A percentile compares a stretch with the other conserved stretches of the same genome.
Evolutionary conservation across 2,113 vertebrate genomes (phyloP).

Genomic region (Australoheros scitulus): DNA sequence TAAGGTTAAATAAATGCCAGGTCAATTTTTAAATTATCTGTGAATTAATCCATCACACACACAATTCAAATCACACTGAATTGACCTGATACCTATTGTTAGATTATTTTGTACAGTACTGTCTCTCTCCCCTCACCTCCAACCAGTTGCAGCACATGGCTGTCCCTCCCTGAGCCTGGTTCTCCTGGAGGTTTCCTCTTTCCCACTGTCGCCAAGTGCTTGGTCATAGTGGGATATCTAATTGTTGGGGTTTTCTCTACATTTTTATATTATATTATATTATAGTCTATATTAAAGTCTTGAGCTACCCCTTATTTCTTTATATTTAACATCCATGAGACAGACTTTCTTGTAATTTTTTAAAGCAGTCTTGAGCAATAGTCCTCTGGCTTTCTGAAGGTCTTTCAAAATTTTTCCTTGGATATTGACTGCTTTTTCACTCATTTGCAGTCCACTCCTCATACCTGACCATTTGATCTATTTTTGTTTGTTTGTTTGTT

Average conservation of each 20-base stretch:
- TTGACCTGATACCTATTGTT: fast-evolving
- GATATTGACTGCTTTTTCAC: no score
- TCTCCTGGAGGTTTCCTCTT: no score
- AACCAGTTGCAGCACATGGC: no score
- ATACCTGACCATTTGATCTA: no score
- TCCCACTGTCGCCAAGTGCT: no score
- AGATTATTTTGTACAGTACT: background rate
- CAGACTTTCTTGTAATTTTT: background rate
- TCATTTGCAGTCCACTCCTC: no score
- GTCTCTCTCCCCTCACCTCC: background rate
- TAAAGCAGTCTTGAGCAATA: background rate
- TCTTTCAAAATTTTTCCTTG: no score
- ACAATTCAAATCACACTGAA: background rate
- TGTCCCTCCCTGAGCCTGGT: no score
- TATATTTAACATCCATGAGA: background rate
- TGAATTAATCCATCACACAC: background rate
- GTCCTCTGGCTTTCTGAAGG: background rate
- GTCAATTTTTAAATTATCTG: background rate
- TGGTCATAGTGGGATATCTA: no score
- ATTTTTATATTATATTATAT: no score
- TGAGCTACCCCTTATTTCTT: background rate
- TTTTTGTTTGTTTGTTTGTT: no score
- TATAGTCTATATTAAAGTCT: background rate
- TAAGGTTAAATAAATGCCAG: background rate
- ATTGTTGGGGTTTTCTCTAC: no score